Base-by-base conservation (phyloP, 2,797 vertebrate genomes). In the Florisuga fusca region DNA sequence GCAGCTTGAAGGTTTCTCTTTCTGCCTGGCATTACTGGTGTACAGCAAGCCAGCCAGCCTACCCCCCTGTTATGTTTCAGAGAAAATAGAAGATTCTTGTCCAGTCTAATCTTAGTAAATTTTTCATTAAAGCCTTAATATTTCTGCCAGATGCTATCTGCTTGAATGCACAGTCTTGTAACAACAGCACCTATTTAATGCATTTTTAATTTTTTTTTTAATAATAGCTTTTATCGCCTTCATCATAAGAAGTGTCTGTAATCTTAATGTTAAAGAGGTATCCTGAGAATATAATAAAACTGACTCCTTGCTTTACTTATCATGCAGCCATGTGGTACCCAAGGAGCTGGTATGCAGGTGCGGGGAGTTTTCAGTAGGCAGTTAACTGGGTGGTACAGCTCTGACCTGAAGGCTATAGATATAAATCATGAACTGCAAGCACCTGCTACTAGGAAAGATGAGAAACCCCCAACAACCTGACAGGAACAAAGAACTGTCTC, bases 81-180 rank as follows among this genome's bases (percentile, higher is more conserved):
- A 51, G 58, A 63, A 91, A 77, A 74, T 29, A 51, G 78, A 69
- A 72, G 58, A 73, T 73, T 54, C 64, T 75, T 84, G 78, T 87
- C 82, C 87, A 46, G n/a, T 43, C 72, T 63, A 82, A 83, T 68
- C 91, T 63, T 41, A 43, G 54, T 74, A 38, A 51, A 81, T 64
- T 91, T 93, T 91, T 93, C 79, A 86, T 88, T 79, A 36, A 57
- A 92, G 54, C 78, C 54, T 63, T 78, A 74, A 45, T 80, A 67
- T 64, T 85, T 62, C 69, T 78, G 57, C 33, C 53, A 57, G 79
- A 19, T 77, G 36, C 5, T 57, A 58, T n/a, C 62, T 74, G 68
- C 50, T 64, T 11, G 36, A 87, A 43, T 61, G 55, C 25, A 26
- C 36, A 54, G 6, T 64, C 63, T 71, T 76, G 1, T 15, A 76